Base-by-base conservation (phyloP, 2,113 vertebrate genomes). In the Cranoglanis bouderius region DNA sequence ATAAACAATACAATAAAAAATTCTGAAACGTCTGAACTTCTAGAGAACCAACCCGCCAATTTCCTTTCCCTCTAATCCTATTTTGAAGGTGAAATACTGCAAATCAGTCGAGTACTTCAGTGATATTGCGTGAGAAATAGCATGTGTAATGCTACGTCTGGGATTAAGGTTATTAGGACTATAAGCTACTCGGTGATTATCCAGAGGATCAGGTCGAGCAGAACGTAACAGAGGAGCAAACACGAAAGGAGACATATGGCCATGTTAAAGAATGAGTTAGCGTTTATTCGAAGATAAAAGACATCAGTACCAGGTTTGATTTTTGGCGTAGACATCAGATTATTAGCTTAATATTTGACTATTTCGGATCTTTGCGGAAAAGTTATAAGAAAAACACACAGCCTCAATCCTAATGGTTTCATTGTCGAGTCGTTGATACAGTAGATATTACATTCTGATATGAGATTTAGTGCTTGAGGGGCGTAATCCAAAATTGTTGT, bases 161-260 rank as follows among this genome's bases (percentile, higher is more conserved):
- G 94, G 95, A 95, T 95, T 95, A 95, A 93, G 90, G 91, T 95
- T 94, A 94, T 95, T 94, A 95, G 91, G 93, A 88, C 88, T 91
- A 91, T 95, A 94, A 94, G 85, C 92, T 93, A 81, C 81, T 92
- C 87, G 91, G 85, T 87, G 92, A 94, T 95, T 94, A 94, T 95
- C 91, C 92, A 90, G 85, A 85, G 93, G 92, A 94, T 95, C 89
- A 89, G 88, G 92, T 83, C 90, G 82, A 88, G 84, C 70, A 63
- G 89, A 89, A 94, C 94, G 93, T 94, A 93, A 90, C 90, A 82
- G n/a, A 55, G 19, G 18, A 3, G 78, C 29, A 51, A 19, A 49
- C 10, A 78, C 10, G 1, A n/a, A 29, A 49, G 46, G 18, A 3
- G 18, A 82, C 51, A 57, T 38, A 1, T 35, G n/a, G 29, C 51